These are phyloP conservation scores for Drosophila saltans DNA, from an alignment of 1,140 invertebrate genomes.

Conservation along the genomic window DNA sequence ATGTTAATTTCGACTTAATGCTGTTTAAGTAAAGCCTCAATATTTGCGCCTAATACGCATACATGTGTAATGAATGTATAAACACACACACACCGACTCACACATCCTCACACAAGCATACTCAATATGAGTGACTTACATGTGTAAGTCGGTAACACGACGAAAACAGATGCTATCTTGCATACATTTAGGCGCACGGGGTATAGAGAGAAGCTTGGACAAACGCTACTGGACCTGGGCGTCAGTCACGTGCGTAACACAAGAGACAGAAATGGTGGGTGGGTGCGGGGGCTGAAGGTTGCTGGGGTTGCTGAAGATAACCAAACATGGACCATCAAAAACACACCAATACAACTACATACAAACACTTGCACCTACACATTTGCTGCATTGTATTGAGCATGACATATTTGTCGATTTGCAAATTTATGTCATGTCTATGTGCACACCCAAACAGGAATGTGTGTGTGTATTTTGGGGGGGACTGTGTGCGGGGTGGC, in stretches of 20 bases:
- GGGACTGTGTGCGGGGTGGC: not conserved
- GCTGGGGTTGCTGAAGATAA: conserved; percentile 51
- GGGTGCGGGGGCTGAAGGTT: too few species aligned
- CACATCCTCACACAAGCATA: conserved; percentile 21
- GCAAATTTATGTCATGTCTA: conserved; percentile 70
- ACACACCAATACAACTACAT: conserved; percentile 66
- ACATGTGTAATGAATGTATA: conserved; percentile 78
- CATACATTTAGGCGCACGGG: conserved; percentile 70
- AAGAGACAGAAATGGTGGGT: not conserved
- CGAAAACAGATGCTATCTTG: conserved; percentile 80
- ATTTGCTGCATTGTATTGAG: conserved; percentile 70
- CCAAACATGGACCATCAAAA: conserved; percentile 80
- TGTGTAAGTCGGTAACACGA: conserved; percentile 80
- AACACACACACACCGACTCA: conserved; percentile 50
- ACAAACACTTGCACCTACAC: conserved; percentile 26
- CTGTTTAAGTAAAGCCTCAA: conserved; percentile 80
- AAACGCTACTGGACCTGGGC: conserved; percentile 44
- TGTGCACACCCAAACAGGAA: conserved; percentile 4
- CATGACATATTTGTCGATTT: conserved; percentile 80
- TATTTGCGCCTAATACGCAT: conserved; percentile 80
- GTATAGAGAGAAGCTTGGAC: not conserved
- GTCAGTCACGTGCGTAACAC: conserved; percentile 62
- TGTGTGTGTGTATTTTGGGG: not conserved
- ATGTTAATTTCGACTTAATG: conserved; percentile 81
- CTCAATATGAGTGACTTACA: conserved; percentile 76